Base-by-base conservation (phyloP, 2,888 invertebrate species). In the Diarsia rubi region DNA sequence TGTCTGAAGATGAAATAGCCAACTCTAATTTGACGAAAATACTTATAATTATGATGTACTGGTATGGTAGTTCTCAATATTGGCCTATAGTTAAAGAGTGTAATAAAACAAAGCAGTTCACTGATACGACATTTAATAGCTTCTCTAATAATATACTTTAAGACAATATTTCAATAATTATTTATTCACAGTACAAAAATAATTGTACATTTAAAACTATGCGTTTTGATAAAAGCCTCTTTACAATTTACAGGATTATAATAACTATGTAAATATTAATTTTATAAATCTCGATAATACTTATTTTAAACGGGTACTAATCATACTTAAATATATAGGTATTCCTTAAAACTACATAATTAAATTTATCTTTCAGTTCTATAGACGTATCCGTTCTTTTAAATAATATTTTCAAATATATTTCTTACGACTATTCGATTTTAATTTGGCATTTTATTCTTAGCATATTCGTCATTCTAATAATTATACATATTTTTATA, bases 151-250 rank as follows among this genome's bases (percentile, higher is more conserved):
- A 89, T 85, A 84, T 83, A 79, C 77, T 78, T 84, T 86, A 79
- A 86, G 86, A 89, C 88, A 80, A 77, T 83, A 85, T 86, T 85
- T 81, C 83, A 88, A 72, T 86, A 77, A 74, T 80, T 85, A 74
- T 80, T 85, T 83, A 88, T 86, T 83, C 83, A 87, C 85, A 91
- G 89, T 93, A 92, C 92, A 93, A 93, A 93, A 93, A 93, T 93
- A 93, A 90, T 91, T 91, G 91, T 91, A 92, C 91, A 86, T 81
- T 74, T 75, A 63, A 54, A 85, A 66, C 65, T 85, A 75, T 37
- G 64, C 69, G 60, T 81, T 83, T 78, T 71, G 47, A 79, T 81
- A 80, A 79, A 87, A 89, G 88, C 88, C 84, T 90, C 88, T 89
- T 82, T 80, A 85, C 71, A 82, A 78, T 80, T 86, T 86, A 88